Conservation (phyloP, 2,113 vertebrate species). For the Talpa occidentalis region DNA sequence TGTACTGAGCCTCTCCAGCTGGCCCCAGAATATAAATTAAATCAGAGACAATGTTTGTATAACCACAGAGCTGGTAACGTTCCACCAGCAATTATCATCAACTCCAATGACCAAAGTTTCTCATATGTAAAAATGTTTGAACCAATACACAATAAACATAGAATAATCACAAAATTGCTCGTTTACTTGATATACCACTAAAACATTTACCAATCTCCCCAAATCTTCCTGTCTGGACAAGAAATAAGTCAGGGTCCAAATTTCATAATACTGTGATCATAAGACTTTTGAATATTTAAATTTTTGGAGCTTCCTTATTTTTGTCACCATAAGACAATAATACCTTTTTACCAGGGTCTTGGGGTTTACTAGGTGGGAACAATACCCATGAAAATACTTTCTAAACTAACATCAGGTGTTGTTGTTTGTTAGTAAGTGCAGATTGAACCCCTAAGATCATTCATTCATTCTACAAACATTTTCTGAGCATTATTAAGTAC, state of each 20-base stretch:
- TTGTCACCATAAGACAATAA: constrained; percentile 25
- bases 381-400: background rate
- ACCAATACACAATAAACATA: background rate
- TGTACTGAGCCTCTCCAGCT: background rate
- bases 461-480: background rate
- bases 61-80: background rate
- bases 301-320: background rate
- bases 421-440: background rate
- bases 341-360: background rate
- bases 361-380: background rate
- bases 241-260: background rate
- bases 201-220: background rate
- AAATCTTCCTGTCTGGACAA: background rate
- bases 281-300: background rate
- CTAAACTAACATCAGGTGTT: background rate
- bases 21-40: background rate
- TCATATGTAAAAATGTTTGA: constrained; percentile 2
- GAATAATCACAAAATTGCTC: background rate
- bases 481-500: background rate
- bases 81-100: background rate
- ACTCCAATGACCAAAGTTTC: background rate
- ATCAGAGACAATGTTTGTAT: background rate
- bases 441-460: background rate
- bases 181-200: background rate
- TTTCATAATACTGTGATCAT: background rate